Conservation (phyloP, 2,113 vertebrate species). For the Nothoprocta pentlandii region DNA sequence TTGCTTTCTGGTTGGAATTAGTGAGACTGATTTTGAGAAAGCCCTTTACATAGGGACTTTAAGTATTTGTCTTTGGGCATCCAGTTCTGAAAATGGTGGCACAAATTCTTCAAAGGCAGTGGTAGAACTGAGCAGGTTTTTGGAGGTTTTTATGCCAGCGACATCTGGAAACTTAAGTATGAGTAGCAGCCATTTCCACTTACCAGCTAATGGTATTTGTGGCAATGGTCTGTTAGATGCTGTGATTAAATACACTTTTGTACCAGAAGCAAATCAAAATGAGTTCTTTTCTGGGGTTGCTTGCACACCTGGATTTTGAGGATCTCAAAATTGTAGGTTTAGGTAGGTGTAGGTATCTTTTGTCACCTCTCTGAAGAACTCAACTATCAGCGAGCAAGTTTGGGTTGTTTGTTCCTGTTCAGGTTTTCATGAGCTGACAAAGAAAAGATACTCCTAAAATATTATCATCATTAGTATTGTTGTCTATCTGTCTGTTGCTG, state of each 20-base stretch:
- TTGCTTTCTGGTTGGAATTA: fast-evolving
- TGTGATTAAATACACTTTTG: not conserved
- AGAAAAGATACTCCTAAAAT: not conserved
- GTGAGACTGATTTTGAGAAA: not conserved
- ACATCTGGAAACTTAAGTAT: not conserved
- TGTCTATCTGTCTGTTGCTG: not conserved
- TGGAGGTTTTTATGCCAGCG: not conserved
- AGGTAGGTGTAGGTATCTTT: not conserved
- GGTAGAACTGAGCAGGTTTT: not conserved
- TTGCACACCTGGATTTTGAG: not conserved
- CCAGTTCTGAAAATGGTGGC: not conserved
- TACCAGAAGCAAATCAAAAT: not conserved
- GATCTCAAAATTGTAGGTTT: not conserved
- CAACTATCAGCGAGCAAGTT: not conserved
- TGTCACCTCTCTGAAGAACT: not conserved
- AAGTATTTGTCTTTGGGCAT: not conserved
- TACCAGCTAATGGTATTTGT: not conserved
- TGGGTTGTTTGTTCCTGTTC: not conserved
- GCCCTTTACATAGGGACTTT: not conserved
- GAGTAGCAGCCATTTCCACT: not conserved
- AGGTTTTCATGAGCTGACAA: not conserved
- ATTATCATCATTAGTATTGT: not conserved
- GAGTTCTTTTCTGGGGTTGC: not conserved
- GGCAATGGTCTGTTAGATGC: not conserved
- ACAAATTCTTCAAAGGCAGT: not conserved